Conservation (phyloP, 2,113 vertebrate genomes). For the Indri indri region DNA sequence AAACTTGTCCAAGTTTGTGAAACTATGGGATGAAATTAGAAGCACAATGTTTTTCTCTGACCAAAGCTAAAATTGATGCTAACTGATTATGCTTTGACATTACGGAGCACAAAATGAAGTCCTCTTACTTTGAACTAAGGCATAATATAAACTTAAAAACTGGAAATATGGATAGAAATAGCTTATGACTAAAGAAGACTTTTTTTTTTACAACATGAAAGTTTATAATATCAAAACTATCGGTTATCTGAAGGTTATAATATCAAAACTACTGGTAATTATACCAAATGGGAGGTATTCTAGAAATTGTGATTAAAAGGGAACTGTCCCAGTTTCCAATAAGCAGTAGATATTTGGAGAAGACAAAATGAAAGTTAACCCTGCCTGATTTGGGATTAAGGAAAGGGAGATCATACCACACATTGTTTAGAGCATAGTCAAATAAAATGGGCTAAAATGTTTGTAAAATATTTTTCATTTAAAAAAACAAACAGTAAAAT, state of each 20-base stretch:
- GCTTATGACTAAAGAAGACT: neutral
- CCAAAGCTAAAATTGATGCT: neutral
- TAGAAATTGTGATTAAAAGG: slow-evolving; percentile 18
- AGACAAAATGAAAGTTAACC: neutral
- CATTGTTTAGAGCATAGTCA: neutral
- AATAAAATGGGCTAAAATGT: neutral
- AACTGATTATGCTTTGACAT: neutral
- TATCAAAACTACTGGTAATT: neutral
- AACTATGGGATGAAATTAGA: neutral
- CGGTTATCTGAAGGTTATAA: neutral
- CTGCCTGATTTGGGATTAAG: neutral
- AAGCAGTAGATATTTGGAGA: neutral
- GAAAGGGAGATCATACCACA: neutral
- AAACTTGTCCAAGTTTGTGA: slow-evolving; percentile 8
- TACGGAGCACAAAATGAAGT: neutral
- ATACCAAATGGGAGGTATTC: neutral
- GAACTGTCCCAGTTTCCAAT: neutral
- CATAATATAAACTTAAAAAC: neutral
- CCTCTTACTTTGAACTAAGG: neutral
- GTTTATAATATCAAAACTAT: neutral
- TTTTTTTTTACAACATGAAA: neutral
- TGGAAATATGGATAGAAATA: neutral
- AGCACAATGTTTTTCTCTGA: neutral
- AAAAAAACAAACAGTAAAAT: neutral
- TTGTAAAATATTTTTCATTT: neutral